phyloP scores from a whole-genome alignment of 2,797 vertebrate species.

The Discoglossus pictus region DNA sequence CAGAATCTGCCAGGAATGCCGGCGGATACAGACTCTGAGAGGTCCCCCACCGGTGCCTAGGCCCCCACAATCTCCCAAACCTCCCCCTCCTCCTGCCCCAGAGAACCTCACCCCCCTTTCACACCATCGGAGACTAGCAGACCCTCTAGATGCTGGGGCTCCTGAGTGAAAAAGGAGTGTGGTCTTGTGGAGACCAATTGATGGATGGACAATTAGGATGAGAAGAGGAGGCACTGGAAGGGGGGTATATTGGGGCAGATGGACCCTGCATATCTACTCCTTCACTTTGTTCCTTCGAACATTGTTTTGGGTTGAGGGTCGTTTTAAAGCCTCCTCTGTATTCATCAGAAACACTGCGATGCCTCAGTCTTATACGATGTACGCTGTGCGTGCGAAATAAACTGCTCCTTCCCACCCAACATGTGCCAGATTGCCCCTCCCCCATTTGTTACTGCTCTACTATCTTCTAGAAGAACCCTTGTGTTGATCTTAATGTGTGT shows the following conservation, averaged over 20 bases:
- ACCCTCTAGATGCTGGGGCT: slow-evolving; percentile 40
- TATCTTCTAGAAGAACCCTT: slow-evolving; percentile 13
- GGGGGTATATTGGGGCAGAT: slow-evolving; percentile 14
- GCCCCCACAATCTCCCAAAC: slow-evolving; percentile 48
- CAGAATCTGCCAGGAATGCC: slow-evolving; percentile 89
- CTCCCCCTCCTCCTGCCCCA: slow-evolving; percentile 39
- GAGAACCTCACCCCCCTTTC: slow-evolving; percentile 41
- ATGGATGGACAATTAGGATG: slow-evolving; percentile 34
- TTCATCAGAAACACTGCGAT: slow-evolving; percentile 50
- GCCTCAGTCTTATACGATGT: slow-evolving; percentile 51
- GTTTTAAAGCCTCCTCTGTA: slow-evolving; percentile 46
- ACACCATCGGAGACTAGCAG: slow-evolving; percentile 48
- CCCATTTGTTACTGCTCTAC: slow-evolving; percentile 19
- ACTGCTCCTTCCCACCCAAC: slow-evolving; percentile 33
- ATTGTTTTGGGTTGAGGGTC: slow-evolving; percentile 31
- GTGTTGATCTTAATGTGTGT: slow-evolving; percentile 13
- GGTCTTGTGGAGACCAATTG: slow-evolving; percentile 6
- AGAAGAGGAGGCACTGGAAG: slow-evolving; percentile 23
- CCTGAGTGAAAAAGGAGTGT: slow-evolving; percentile 30
- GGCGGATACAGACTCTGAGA: slow-evolving; percentile 82
- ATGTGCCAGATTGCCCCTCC: slow-evolving; percentile 27
- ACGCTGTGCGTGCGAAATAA: slow-evolving; percentile 53
- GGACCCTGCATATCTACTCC: slow-evolving; percentile 20
- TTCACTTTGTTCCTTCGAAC: slow-evolving; percentile 14
- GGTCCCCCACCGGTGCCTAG: slow-evolving; percentile 53